Evolutionary conservation across 2,888 invertebrate genomes (phyloP).

Genomic region (Coelogynopora nodosa): DNA sequence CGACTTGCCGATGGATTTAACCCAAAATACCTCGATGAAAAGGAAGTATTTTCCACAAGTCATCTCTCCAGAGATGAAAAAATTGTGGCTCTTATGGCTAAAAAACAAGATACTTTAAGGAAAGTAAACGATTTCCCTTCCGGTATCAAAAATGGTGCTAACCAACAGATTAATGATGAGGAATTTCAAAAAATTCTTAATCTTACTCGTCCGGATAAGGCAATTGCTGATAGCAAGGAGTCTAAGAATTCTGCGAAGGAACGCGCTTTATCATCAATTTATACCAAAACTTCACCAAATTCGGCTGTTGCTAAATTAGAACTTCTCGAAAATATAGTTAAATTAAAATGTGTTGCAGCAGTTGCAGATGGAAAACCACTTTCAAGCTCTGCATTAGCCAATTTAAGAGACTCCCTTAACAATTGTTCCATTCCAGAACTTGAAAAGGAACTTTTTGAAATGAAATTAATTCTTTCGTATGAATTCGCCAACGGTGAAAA

Average conservation of each 20-base stretch:
- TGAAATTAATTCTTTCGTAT: neutral
- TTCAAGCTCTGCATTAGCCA: neutral
- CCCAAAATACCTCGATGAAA: neutral
- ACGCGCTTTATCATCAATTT: neutral
- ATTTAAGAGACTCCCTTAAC: neutral
- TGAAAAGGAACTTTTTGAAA: neutral
- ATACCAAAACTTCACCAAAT: neutral
- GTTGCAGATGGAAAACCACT: neutral
- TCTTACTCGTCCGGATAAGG: neutral
- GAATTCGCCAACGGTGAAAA: neutral
- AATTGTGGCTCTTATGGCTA: neutral
- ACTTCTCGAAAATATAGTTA: neutral
- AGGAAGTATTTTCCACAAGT: conserved; percentile 8
- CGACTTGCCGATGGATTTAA: neutral
- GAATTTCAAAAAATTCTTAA: neutral
- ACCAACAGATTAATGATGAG: neutral
- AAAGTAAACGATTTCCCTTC: neutral
- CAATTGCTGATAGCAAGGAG: neutral
- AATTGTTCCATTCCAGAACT: neutral
- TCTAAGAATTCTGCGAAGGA: neutral
- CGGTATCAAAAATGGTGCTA: neutral
- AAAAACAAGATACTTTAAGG: neutral
- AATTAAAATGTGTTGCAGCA: conserved; percentile 2
- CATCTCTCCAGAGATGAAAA: neutral
- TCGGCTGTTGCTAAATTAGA: neutral